Evolutionary conservation across 2,797 vertebrate species (phyloP).

Genomic region (Melanotaenia nigrans): DNA sequence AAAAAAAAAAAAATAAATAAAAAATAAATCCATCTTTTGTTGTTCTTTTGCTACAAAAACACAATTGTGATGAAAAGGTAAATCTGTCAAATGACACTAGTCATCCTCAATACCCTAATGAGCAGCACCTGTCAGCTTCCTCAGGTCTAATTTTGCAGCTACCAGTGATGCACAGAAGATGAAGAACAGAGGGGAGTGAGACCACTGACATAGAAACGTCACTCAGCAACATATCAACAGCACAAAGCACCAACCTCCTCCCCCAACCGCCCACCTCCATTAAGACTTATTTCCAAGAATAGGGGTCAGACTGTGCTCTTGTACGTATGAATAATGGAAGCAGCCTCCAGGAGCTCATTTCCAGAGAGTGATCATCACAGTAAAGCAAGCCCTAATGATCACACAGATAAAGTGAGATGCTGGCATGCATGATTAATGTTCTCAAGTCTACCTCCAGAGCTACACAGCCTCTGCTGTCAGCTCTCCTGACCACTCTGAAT

Average conservation of each 20-base stretch:
- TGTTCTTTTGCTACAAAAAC: constrained; percentile 22
- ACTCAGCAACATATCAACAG: constrained; percentile 54
- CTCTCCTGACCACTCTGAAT: constrained; percentile 15
- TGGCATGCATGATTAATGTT: constrained; percentile 74
- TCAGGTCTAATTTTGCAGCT: constrained; percentile 32
- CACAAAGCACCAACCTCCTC: constrained; percentile 48
- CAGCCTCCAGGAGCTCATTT: constrained; percentile 79
- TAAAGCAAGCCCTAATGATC: constrained; percentile 77
- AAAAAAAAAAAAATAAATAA: neutral
- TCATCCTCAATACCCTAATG: constrained; percentile 12
- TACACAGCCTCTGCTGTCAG: constrained; percentile 37
- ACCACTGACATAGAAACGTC: constrained; percentile 29
- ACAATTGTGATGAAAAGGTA: constrained; percentile 19
- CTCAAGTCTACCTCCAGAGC: constrained; percentile 60
- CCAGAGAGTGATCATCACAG: constrained; percentile 72
- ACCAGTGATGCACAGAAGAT: constrained; percentile 11
- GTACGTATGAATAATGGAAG: constrained; percentile 82
- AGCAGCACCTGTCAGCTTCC: constrained; percentile 32
- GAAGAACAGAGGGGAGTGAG: constrained; percentile 20
- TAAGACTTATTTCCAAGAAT: constrained; percentile 79
- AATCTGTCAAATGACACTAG: constrained; percentile 17
- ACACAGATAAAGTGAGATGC: constrained; percentile 72
- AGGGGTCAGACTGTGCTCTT: constrained; percentile 65
- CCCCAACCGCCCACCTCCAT: constrained; percentile 48
- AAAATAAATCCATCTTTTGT: neutral